Base-by-base conservation (phyloP, 2,797 vertebrate species). In the Anableps anableps region DNA sequence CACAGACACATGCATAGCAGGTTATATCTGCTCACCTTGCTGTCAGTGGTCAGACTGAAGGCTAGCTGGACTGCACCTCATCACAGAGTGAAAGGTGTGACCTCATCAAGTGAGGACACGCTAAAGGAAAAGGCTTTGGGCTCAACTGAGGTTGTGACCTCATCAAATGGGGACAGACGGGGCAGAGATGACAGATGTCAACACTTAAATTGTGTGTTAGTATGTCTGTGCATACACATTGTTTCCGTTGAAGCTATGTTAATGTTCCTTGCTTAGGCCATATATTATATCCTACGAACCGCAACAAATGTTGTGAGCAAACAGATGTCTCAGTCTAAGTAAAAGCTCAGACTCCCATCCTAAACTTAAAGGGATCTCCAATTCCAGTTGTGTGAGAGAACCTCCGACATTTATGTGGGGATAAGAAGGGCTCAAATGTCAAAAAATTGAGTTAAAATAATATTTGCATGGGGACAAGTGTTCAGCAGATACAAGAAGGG, bases 1-100 rank as follows among this genome's bases (percentile, higher is more conserved):
- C n/a, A 80, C 38, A 6, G 17, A 71, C n/a, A 66, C 79, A 47
- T 66, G 51, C 43, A 81, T 51, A 83, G 51, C 38, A 71, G 84
- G 85, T 88, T 84, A 82, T 76, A 29, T 64, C 73, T 31, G 83
- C 87, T 89, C 83, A 85, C 58, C 51, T 41, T 75, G 72, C 83
- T 86, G 83, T 91, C 88, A 85, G 72, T 82, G 89, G 88, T 91
- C 85, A 89, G 74, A 90, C 1, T 86, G 87, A 85, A 89, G 86
- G 88, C 88, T 87, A 81, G 77, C 77, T 81, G 78, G 87, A 41
- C 71, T 23, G 26, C 55, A 83, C 83, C 85, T 90, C 86, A 81
- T 83, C 78, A 83, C 26, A 88, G 81, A 90, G 23, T 85, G 80
- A 93, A 86, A 86, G 76, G 76, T 78, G 80, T 88, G 87, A 93